Base-by-base conservation (phyloP, 2,888 invertebrate species). In the Cryptus viduatorius region DNA sequence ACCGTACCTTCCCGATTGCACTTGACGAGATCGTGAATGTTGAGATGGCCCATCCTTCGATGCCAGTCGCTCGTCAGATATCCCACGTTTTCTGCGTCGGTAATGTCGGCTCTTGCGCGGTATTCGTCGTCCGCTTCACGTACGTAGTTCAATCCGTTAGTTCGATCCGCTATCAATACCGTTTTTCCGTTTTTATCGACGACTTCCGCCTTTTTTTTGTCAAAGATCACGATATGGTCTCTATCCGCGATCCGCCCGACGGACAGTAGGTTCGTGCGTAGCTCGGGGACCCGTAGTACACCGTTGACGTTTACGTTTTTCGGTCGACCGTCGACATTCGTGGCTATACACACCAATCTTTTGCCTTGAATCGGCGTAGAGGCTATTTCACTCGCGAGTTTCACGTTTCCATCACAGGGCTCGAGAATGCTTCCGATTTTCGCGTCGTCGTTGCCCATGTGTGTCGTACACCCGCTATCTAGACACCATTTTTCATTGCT, bases 151-250 rank as follows among this genome's bases (percentile, higher is more conserved):
- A 83, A 42, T 67, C 83, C 61, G 0, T 64, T 19, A 0, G 10
- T 80, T 4, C 75, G 79, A 75, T 67, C 68, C 12, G 79, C 79
- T 14, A 69, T 75, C 7, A 79, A 12, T 37, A 83, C 31, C 19
- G 59, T 79, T 4, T 80, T 72, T 12, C 79, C 59, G 12, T 46
- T 31, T 48, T 68, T 48, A 12, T 83, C 68, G 24, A 83, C 37
- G 19, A 83, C 31, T 72, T 83, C 64, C 12, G 83, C 83, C 8
- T 69, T 79, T 69, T 73, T 48, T 24, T 75, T 83, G 37, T 83
- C 79, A 64, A 83, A 89, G 95, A 95, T 14, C 95, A 95, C 75
- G 95, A 90, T 3, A 95, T 95, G 95, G 95, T 95, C 19, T 42
- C 29, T 10, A 42, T 84, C 77, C 8, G 84, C 29, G n/a, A 84